Conservation (phyloP, 2,113 vertebrate genomes). For the Colius striatus region DNA sequence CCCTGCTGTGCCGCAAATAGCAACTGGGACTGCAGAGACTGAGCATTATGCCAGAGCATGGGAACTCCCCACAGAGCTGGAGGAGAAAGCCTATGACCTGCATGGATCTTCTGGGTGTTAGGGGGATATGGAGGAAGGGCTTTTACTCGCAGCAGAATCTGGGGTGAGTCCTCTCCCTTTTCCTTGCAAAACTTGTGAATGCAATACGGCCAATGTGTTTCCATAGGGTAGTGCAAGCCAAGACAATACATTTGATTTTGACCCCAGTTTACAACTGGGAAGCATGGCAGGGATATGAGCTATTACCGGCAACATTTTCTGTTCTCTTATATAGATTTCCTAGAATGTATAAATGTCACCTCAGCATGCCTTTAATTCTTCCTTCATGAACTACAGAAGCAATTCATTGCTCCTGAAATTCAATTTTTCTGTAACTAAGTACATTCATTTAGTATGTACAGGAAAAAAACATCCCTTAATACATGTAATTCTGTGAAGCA, state of each 20-base stretch:
- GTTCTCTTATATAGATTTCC: background rate
- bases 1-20: fast-evolving
- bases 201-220: background rate
- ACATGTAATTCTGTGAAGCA: background rate
- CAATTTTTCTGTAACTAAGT: background rate
- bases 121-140: background rate
- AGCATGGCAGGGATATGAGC: background rate
- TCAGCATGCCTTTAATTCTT: conserved; percentile 19
- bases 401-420: background rate
- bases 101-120: background rate
- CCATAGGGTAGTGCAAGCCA: background rate
- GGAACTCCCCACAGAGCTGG: background rate
- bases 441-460: background rate
- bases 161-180: background rate
- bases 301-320: conserved; percentile 27
- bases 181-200: background rate
- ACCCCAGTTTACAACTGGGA: conserved; percentile 11
- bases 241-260: background rate
- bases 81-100: background rate
- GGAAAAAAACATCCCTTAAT: background rate
- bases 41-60: fast-evolving
- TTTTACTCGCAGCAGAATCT: background rate
- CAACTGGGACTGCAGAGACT: background rate
- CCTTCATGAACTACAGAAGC: background rate
- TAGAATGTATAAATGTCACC: conserved; percentile 25